Percentiles rank a stretch among this genome's conserved stretches.
phyloP scores from a whole-genome alignment of 2,797 vertebrate species.

The Rhincodon typus region DNA sequence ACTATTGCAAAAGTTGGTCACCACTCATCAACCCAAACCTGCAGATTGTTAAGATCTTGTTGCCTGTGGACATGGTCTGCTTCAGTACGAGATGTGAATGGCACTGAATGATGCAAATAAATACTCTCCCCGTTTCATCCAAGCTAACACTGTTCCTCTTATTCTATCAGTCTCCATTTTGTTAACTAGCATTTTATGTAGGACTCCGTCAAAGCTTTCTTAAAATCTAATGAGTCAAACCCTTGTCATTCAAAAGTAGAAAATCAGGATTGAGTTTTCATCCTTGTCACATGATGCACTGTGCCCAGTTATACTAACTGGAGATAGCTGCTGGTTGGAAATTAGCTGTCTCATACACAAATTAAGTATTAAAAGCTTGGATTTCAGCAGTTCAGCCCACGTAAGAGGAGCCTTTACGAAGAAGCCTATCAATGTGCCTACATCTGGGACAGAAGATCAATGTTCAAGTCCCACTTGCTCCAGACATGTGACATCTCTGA shows the following conservation, averaged over 20 bases:
- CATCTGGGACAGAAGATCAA: too few species aligned
- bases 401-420: background rate
- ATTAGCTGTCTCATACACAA: background rate
- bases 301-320: background rate
- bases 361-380: background rate
- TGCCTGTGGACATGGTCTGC: too few species aligned
- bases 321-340: background rate
- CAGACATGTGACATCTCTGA: too few species aligned
- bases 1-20: too few species aligned
- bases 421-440: background rate
- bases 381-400: background rate
- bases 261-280: background rate
- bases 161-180: background rate
- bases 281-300: background rate
- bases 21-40: too few species aligned
- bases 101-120: too few species aligned
- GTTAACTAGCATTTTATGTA: background rate
- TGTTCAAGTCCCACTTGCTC: too few species aligned
- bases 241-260: background rate
- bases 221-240: background rate
- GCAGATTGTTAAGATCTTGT: too few species aligned
- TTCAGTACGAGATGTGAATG: too few species aligned
- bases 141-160: background rate
- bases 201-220: background rate
- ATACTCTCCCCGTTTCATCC: too few species aligned